Conservation (phyloP, 2,113 vertebrate species). For the Sigmodon hispidus region DNA sequence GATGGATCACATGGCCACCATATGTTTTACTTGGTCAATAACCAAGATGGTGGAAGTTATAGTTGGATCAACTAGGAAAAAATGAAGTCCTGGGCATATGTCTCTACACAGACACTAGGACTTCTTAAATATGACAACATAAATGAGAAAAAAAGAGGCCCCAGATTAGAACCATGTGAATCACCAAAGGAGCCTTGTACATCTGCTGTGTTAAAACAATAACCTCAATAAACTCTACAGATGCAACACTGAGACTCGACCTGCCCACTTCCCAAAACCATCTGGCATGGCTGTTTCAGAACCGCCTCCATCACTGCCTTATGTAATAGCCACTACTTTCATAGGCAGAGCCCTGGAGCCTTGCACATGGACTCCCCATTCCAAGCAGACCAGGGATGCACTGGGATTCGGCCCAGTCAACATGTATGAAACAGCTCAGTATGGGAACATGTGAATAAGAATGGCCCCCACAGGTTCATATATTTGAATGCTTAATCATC, state of each 20-base stretch:
- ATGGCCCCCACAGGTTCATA: neutral
- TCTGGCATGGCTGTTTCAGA: neutral
- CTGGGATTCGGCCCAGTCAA: neutral
- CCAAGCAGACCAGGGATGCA: neutral
- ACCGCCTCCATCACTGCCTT: neutral
- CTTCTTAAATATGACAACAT: neutral
- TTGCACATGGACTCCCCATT: neutral
- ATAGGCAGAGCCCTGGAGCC: fast-evolving
- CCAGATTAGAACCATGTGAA: neutral
- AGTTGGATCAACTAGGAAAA: neutral
- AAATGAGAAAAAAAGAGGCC: neutral
- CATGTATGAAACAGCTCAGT: neutral
- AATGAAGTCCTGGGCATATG: neutral
- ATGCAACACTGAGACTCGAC: neutral
- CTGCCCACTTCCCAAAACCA: neutral
- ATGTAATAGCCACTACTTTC: neutral
- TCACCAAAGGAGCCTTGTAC: neutral
- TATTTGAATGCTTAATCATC: neutral
- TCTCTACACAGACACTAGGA: neutral
- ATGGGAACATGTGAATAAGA: neutral
- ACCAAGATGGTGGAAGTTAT: neutral
- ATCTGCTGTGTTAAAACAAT: neutral
- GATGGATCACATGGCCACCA: neutral
- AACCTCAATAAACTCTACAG: neutral
- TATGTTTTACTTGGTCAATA: neutral